phyloP scores from a whole-genome alignment of 2,113 vertebrate genomes.

The Platanista minor region DNA sequence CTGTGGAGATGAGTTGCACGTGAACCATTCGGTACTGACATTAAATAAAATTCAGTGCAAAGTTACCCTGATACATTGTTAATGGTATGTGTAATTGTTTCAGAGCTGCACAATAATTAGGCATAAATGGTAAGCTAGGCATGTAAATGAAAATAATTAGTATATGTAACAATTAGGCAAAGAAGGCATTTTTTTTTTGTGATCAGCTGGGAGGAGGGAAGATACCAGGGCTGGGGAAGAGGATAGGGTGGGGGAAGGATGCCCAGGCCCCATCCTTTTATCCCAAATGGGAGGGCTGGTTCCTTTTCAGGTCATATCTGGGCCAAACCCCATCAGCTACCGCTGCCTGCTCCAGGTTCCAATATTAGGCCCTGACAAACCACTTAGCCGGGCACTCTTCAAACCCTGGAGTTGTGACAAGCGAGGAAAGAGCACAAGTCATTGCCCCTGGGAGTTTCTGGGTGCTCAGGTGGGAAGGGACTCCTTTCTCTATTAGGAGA shows the following conservation, averaged over 20 bases:
- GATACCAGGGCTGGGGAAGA: neutral
- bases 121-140: conserved; percentile 64
- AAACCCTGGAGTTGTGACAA: neutral
- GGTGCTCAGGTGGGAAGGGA: neutral
- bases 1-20: neutral
- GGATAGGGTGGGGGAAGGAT: neutral
- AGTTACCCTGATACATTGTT: conserved; percentile 36
- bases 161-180: conserved; percentile 58
- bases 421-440: neutral
- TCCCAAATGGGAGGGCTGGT: neutral
- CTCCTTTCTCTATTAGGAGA: neutral
- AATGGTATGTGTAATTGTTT: conserved; percentile 64
- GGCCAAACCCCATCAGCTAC: neutral
- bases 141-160: conserved; percentile 72
- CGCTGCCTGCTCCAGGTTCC: neutral
- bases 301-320: neutral
- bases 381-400: neutral
- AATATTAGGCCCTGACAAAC: neutral
- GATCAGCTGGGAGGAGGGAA: neutral
- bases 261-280: neutral
- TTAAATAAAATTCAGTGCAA: conserved; percentile 50
- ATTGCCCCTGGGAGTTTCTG: neutral
- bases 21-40: neutral
- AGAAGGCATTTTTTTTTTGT: conserved; percentile 46
- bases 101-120: conserved; percentile 59